Evolutionary conservation across 2,797 vertebrate genomes (phyloP).

Genomic region (Enteromius anoplus): DNA sequence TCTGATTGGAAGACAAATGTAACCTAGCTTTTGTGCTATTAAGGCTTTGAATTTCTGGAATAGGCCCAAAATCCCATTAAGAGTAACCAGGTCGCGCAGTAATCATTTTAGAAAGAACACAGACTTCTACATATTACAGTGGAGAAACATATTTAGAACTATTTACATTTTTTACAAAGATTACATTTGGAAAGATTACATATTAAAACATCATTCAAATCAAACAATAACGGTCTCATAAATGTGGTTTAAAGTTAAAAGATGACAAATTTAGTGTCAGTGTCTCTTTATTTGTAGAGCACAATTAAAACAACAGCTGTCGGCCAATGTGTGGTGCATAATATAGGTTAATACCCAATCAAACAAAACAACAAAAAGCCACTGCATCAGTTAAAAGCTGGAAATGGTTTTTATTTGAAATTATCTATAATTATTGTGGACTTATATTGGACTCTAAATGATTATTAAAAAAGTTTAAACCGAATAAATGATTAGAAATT

Average conservation of each 20-base stretch:
- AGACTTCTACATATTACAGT: background rate
- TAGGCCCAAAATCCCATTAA: background rate
- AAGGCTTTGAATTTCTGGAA: constrained; percentile 1
- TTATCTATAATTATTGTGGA: background rate
- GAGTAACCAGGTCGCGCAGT: background rate
- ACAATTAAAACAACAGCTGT: background rate
- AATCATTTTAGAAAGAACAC: constrained; percentile 3
- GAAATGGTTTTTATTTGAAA: background rate
- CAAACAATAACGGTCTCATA: background rate
- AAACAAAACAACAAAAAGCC: background rate
- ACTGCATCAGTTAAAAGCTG: background rate
- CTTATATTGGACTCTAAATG: background rate
- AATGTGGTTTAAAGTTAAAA: background rate
- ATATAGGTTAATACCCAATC: background rate
- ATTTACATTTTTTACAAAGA: background rate
- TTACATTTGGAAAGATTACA: background rate
- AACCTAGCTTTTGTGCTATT: constrained; percentile 7
- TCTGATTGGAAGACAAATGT: constrained; percentile 7
- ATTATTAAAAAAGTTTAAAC: background rate
- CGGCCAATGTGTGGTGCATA: background rate
- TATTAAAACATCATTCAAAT: background rate
- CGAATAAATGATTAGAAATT: background rate
- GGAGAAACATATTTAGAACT: background rate
- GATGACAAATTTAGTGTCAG: background rate
- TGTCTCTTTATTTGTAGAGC: background rate